These are phyloP conservation scores for Oligia strigilis DNA, from an alignment of 2,888 invertebrate genomes.

Conservation along the genomic window DNA sequence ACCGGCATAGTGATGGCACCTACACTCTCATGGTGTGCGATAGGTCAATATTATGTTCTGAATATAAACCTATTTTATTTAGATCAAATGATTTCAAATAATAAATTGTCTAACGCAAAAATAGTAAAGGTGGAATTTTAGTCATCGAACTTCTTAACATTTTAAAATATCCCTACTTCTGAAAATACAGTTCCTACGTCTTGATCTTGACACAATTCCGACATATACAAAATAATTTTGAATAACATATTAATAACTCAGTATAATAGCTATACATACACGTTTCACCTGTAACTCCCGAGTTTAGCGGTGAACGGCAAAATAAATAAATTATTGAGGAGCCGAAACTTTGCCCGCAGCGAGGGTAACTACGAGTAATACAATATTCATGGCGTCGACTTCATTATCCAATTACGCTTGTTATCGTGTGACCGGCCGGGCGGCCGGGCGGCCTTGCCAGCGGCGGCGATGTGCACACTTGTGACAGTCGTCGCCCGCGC, in stretches of 20 bases:
- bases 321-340: constrained; percentile 59
- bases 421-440: constrained; percentile 33
- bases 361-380: constrained; percentile 47
- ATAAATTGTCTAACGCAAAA: neutral
- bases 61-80: neutral
- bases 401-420: constrained; percentile 68
- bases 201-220: neutral
- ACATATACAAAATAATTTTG: neutral
- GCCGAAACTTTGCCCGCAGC: constrained; percentile 46
- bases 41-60: neutral
- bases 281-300: constrained; percentile 29
- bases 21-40: too few species aligned
- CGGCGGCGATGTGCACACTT: constrained; percentile 41
- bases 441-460: neutral
- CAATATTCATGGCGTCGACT: constrained; percentile 64
- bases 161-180: neutral
- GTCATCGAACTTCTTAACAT: too few species aligned
- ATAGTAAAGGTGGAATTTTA: neutral
- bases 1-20: neutral
- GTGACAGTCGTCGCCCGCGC: constrained; percentile 36
- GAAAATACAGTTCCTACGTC: neutral
- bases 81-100: neutral
- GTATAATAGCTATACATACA: constrained; percentile 11
- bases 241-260: constrained; percentile 8
- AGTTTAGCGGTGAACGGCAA: constrained; percentile 33